Percentiles rank a stretch among this genome's conserved stretches.
These are phyloP conservation scores for Lanius ludovicianus DNA, from an alignment of 2,113 vertebrate species.

Conservation along the genomic window DNA sequence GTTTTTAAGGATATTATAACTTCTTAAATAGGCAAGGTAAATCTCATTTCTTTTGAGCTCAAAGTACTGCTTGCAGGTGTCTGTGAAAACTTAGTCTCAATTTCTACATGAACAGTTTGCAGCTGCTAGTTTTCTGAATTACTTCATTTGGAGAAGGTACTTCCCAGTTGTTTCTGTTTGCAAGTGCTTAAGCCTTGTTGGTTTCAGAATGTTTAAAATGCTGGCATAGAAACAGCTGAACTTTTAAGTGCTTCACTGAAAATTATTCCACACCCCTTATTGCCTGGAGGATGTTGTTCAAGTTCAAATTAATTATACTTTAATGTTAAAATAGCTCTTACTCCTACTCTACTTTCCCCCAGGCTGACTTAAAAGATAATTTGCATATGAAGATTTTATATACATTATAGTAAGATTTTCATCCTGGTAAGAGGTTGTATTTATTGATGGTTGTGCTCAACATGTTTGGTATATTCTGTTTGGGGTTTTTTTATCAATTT, in stretches of 20 bases:
- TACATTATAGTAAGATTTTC: not conserved
- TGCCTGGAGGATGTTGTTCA: not conserved
- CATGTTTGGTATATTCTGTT: not conserved
- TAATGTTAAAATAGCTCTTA: not conserved
- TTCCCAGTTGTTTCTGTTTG: not conserved
- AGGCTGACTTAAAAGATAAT: not conserved
- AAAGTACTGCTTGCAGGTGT: not conserved
- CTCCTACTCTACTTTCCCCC: not conserved
- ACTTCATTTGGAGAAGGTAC: not conserved
- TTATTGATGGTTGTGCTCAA: not conserved
- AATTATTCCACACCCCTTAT: not conserved
- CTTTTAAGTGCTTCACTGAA: not conserved
- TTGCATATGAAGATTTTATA: not conserved
- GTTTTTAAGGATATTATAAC: not conserved
- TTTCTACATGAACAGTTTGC: not conserved
- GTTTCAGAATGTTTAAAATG: conserved; percentile 8
- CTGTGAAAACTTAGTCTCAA: not conserved
- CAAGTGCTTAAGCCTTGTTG: not conserved
- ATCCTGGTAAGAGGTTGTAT: not conserved
- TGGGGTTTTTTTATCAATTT: not conserved
- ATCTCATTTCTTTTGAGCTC: not conserved
- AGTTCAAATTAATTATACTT: not conserved
- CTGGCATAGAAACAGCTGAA: not conserved
- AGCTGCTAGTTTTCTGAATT: not conserved
- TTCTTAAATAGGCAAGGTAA: not conserved